These are phyloP conservation scores for Lateolabrax maculatus DNA, from an alignment of 2,797 vertebrate species.

Conservation along the genomic window DNA sequence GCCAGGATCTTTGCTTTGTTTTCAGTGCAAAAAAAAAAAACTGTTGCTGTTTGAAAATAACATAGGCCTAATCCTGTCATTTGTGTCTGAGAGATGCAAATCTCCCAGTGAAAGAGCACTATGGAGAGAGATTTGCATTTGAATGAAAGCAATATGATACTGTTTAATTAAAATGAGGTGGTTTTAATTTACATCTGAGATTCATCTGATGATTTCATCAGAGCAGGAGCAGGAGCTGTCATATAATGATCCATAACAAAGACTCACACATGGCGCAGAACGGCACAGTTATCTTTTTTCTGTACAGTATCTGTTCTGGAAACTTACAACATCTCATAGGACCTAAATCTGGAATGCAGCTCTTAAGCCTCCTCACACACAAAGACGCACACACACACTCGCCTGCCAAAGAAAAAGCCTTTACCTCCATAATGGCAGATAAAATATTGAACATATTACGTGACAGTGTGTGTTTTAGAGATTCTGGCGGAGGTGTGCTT, in stretches of 20 bases:
- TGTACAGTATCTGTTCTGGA: neutral
- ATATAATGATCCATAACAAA: neutral
- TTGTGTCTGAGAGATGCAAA: constrained; percentile 19
- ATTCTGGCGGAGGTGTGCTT: constrained; percentile 13
- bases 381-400: neutral
- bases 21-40: neutral
- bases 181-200: constrained; percentile 18
- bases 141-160: constrained; percentile 26
- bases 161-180: constrained; percentile 32
- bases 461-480: constrained; percentile 56
- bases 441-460: constrained; percentile 65
- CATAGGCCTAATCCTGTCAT: neutral
- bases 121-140: constrained; percentile 35
- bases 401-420: constrained; percentile 15
- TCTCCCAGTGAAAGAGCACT: neutral
- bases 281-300: neutral
- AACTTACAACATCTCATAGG: neutral
- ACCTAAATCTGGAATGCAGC: neutral
- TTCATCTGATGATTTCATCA: constrained; percentile 22
- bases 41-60: neutral
- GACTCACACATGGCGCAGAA: neutral
- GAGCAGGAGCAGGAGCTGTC: neutral
- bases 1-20: neutral
- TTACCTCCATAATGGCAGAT: constrained; percentile 55
- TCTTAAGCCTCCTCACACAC: constrained; percentile 4